Percentiles rank a stretch among this genome's conserved stretches.
phyloP scores from a whole-genome alignment of 2,113 vertebrate genomes.

The Gymnocephalus cernua region DNA sequence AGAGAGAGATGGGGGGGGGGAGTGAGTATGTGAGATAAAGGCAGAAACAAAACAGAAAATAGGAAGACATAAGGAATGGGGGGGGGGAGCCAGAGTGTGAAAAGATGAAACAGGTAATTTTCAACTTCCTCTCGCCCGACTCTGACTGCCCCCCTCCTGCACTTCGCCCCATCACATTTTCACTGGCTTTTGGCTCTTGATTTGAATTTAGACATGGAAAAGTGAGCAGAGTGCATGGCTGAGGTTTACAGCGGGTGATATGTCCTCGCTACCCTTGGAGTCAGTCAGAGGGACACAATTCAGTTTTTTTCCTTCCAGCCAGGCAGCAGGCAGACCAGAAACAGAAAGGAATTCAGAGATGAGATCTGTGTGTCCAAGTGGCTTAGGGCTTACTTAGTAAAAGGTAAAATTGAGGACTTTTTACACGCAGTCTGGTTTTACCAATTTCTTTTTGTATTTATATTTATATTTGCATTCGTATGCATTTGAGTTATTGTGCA shows the following conservation, averaged over 20 bases:
- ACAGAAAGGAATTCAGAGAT: constrained; percentile 30
- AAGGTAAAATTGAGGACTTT: no score
- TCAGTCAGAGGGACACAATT: constrained; percentile 60
- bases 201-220: constrained; percentile 78
- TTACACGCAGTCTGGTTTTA: no score
- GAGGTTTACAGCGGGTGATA: constrained; percentile 75
- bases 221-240: constrained; percentile 50
- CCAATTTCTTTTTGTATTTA: not conserved
- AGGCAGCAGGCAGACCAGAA: constrained; percentile 28
- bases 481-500: no score
- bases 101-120: constrained; percentile 48
- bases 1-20: not conserved
- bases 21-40: not conserved
- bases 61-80: not conserved
- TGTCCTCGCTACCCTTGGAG: constrained; percentile 75
- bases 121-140: constrained; percentile 28
- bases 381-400: not conserved
- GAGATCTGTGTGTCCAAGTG: constrained; percentile 10
- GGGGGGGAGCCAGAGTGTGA: not conserved
- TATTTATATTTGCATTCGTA: no score
- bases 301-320: not conserved
- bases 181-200: constrained; percentile 65
- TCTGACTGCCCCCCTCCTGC: constrained; percentile 26
- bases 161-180: constrained; percentile 50
- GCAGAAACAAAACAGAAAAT: constrained; percentile 10